Conservation (phyloP, 2,113 vertebrate species). For the Oncorhynchus mykiss region DNA sequence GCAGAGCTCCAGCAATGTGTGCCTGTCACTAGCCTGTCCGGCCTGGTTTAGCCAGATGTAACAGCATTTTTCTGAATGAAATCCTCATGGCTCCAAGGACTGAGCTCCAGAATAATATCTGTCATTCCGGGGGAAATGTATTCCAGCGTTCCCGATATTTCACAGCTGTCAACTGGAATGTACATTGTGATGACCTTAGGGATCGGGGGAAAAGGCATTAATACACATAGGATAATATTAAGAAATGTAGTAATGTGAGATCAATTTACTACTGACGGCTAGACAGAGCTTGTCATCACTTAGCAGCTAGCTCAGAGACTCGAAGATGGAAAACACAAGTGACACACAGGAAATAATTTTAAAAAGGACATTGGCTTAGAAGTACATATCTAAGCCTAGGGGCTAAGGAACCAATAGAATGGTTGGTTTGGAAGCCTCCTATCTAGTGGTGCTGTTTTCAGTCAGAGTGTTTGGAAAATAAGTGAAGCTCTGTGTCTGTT, state of each 20-base stretch:
- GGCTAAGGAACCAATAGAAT: not conserved
- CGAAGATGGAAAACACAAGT: not conserved
- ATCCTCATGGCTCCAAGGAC: slow-evolving; percentile 1
- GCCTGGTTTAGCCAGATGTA: slow-evolving; percentile 19
- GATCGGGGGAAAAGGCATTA: slow-evolving; percentile 20
- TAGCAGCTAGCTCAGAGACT: not conserved
- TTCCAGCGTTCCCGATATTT: slow-evolving; percentile 19
- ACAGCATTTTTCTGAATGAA: slow-evolving; percentile 2
- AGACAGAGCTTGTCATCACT: not conserved
- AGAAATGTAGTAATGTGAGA: slow-evolving; percentile 10
- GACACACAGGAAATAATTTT: not conserved
- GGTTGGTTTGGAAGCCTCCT: too few species aligned
- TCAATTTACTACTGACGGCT: slow-evolving; percentile 23
- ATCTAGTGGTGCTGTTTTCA: not conserved
- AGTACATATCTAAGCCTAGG: not conserved
- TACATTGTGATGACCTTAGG: slow-evolving; percentile 29
- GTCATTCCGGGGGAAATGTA: slow-evolving; percentile 9
- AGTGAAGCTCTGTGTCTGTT: too few species aligned
- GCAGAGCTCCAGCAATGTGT: slow-evolving; percentile 14
- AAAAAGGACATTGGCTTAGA: not conserved
- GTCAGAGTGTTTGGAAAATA: too few species aligned
- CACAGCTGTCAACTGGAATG: slow-evolving; percentile 25
- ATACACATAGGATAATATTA: slow-evolving; percentile 33
- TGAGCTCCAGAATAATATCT: slow-evolving; percentile 2
- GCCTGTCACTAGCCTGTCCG: slow-evolving; percentile 26